Conservation (phyloP, 2,113 vertebrate genomes). For the Cairina moschata region DNA sequence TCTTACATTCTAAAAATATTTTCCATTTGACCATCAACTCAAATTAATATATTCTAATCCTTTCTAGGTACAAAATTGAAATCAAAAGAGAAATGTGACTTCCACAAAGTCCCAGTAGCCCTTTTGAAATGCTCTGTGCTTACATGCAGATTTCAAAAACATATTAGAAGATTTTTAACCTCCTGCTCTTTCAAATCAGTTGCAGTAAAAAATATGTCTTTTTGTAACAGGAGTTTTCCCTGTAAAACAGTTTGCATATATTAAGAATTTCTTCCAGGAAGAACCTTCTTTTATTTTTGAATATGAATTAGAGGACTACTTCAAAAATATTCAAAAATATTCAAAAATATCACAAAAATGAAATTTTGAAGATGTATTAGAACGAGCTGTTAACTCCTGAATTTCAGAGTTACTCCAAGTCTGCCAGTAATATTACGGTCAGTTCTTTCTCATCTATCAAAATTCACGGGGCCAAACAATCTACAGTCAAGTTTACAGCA, state of each 20-base stretch:
- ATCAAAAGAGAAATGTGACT: neutral
- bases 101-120: neutral
- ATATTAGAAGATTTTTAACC: slow-evolving; percentile 10
- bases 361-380: neutral
- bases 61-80: slow-evolving; percentile 2
- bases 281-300: neutral
- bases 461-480: neutral
- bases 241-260: neutral
- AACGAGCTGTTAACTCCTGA: neutral
- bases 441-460: neutral
- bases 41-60: neutral
- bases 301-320: neutral
- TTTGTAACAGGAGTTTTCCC: neutral
- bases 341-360: neutral
- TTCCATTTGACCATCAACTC: neutral
- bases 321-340: neutral
- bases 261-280: neutral
- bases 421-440: neutral
- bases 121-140: neutral
- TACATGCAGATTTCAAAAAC: neutral
- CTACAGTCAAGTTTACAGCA: neutral
- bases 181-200: neutral
- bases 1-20: neutral
- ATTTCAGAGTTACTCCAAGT: neutral
- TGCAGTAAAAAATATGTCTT: neutral